Evolutionary conservation across 23 tunicate genomes (phyloP).

Genomic region (Halocynthia aurantium): DNA sequence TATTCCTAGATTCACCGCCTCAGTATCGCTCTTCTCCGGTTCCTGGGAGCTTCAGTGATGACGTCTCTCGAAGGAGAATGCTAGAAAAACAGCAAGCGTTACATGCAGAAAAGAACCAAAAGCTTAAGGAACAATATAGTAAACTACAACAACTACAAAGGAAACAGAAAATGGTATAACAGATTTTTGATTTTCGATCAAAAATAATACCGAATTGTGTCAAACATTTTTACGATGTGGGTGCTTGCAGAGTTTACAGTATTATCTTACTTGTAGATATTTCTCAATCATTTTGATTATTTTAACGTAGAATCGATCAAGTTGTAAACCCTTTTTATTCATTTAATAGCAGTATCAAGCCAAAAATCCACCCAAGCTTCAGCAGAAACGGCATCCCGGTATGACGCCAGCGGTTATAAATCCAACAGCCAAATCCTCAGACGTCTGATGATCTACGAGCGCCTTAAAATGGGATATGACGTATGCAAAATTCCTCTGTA

Average conservation of each 20-base stretch:
- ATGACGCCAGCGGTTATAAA: neutral
- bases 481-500: too few species aligned
- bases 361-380: neutral
- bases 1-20: neutral
- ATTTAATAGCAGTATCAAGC: slow-evolving; percentile 1
- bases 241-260: neutral
- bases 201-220: too few species aligned
- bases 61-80: slow-evolving; percentile 30
- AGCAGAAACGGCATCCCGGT: slow-evolving; percentile 3
- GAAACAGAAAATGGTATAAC: slow-evolving; percentile 39
- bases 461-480: too few species aligned
- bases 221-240: too few species aligned
- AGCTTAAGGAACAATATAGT: slow-evolving; percentile 64
- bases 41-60: neutral
- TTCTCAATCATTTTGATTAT: neutral
- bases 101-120: slow-evolving; percentile 48
- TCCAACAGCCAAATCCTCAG: slow-evolving; percentile 16
- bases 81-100: slow-evolving; percentile 38
- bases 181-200: too few species aligned
- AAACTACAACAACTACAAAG: slow-evolving; percentile 68
- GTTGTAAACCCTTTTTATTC: neutral
- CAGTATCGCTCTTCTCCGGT: neutral
- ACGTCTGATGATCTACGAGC: neutral
- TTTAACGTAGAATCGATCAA: neutral
- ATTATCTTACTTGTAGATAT: neutral